A percentile compares a stretch with the other conserved stretches of the same genome.
These are phyloP conservation scores for Aspidiotus destructor DNA, from an alignment of 2,888 invertebrate genomes.

Conservation along the genomic window DNA sequence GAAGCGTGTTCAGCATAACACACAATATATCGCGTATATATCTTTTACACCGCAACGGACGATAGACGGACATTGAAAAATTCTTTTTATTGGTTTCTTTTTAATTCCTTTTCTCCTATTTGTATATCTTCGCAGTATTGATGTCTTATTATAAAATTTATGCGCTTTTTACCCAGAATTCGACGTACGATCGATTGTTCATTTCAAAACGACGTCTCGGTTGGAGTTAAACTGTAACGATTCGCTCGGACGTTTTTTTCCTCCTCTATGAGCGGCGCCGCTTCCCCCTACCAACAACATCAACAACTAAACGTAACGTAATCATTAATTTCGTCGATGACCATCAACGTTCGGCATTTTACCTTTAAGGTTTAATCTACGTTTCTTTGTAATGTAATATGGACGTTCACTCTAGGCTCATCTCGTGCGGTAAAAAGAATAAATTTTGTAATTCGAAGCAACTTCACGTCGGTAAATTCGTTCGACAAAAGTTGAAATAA, in stretches of 20 bases:
- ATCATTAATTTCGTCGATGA: no score
- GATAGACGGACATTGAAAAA: conserved; percentile 26
- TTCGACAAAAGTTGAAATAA: no score
- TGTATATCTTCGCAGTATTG: conserved; percentile 6
- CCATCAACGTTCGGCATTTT: no score
- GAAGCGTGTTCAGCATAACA: conserved; percentile 24
- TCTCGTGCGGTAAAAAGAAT: no score
- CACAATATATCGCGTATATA: conserved; percentile 4
- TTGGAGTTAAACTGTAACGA: conserved; percentile 13
- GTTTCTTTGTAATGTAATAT: no score
- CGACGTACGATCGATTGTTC: conserved; percentile 26
- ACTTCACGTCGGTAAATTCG: no score
- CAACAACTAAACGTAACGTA: no score
- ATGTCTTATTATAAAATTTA: conserved; percentile 29
- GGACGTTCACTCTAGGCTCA: no score
- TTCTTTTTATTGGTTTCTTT: conserved; percentile 30
- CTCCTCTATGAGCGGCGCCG: not conserved
- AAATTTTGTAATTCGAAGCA: no score
- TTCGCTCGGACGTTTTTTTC: conserved; percentile 5
- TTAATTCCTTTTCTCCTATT: conserved; percentile 10
- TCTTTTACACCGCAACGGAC: conserved; percentile 29
- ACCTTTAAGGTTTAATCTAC: no score
- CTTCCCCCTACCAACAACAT: no score
- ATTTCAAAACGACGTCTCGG: conserved; percentile 9
- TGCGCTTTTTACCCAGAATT: conserved; percentile 24